Evolutionary conservation across 2,113 vertebrate genomes (phyloP).

Genomic region (Hemiscyllium ocellatum): DNA sequence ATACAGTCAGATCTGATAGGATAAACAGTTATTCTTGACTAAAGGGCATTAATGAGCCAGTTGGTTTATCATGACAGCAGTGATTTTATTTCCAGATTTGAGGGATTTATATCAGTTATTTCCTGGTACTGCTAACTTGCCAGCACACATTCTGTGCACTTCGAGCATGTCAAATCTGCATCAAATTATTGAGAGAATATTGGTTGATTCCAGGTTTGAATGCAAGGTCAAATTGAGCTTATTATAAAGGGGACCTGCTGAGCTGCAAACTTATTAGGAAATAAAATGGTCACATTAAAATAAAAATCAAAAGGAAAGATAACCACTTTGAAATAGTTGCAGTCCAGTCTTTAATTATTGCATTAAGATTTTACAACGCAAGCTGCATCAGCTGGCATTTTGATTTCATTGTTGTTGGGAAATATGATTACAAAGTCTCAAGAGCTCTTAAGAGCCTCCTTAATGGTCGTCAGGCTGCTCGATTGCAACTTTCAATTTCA

Average conservation of each 20-base stretch:
- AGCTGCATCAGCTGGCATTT: background rate
- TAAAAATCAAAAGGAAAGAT: background rate
- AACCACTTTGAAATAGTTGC: background rate
- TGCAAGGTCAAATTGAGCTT: background rate
- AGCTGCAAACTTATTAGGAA: background rate
- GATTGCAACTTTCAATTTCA: background rate
- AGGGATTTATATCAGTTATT: background rate
- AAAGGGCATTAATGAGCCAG: background rate
- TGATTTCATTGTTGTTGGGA: background rate
- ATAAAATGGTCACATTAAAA: background rate
- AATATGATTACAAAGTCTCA: constrained; percentile 17
- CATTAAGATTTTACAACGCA: background rate
- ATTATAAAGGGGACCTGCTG: background rate
- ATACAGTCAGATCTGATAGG: background rate
- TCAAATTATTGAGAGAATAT: background rate
- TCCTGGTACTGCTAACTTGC: background rate
- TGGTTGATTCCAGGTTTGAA: too few species aligned
- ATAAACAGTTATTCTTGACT: background rate
- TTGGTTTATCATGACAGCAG: background rate
- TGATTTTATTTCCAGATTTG: background rate
- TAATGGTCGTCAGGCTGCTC: background rate
- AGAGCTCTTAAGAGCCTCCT: constrained; percentile 1
- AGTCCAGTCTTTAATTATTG: background rate
- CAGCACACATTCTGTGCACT: background rate
- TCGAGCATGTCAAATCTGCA: background rate